phyloP scores from a whole-genome alignment of 2,113 vertebrate species.

The Mustela nigripes region DNA sequence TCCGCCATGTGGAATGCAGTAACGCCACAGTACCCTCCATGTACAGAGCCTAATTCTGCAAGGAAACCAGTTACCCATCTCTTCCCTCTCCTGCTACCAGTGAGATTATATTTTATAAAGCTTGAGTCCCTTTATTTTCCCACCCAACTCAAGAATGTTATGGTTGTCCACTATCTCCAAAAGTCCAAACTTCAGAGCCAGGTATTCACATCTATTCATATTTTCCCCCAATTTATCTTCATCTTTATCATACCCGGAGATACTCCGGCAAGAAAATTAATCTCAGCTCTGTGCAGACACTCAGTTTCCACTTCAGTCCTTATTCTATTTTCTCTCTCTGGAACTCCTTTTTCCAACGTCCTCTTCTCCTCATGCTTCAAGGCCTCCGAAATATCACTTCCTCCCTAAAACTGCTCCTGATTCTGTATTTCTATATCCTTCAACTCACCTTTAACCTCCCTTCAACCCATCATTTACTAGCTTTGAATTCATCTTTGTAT shows the following conservation, averaged over 20 bases:
- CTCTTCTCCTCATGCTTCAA: neutral
- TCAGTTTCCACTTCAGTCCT: neutral
- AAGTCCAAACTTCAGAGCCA: neutral
- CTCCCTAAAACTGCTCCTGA: neutral
- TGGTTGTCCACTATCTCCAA: neutral
- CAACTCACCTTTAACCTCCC: neutral
- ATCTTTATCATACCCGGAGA: neutral
- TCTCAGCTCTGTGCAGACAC: neutral
- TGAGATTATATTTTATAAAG: neutral
- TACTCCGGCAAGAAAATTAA: neutral
- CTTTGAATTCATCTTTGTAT: neutral
- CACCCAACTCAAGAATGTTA: neutral
- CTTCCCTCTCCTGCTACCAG: neutral
- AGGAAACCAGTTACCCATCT: neutral
- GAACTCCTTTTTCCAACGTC: neutral
- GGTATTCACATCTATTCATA: neutral
- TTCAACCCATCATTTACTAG: neutral
- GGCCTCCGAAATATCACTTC: neutral
- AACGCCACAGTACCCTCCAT: neutral
- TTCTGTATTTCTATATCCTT: neutral
- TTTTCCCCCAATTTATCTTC: conserved; percentile 9
- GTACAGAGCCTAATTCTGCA: neutral
- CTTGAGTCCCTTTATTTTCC: neutral
- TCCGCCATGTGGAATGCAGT: neutral
- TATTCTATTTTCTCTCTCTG: neutral